Evolutionary conservation across 2,113 vertebrate species (phyloP).

Genomic region (Parus major): DNA sequence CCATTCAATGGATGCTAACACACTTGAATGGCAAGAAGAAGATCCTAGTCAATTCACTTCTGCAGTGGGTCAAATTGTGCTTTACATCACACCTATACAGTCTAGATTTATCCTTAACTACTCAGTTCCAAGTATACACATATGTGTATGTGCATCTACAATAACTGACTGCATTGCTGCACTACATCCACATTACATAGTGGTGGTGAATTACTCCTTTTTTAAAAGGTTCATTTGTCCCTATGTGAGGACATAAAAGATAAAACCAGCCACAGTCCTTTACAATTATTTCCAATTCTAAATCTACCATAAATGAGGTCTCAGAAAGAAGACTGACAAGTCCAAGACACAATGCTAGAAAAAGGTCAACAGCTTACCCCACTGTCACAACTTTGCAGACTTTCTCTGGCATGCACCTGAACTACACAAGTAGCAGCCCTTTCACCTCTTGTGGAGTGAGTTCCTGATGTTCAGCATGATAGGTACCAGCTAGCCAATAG

Average conservation of each 20-base stretch:
- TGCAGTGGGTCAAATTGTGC: not conserved
- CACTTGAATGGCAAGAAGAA: not conserved
- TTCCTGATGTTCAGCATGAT: slow-evolving; percentile 54
- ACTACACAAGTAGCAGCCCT: slow-evolving; percentile 38
- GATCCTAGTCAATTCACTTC: not conserved
- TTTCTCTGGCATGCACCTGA: not conserved
- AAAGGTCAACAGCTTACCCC: slow-evolving; percentile 43
- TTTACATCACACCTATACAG: not conserved
- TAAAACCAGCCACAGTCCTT: not conserved
- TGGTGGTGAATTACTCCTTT: not conserved
- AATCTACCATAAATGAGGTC: not conserved
- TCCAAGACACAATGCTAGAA: not conserved
- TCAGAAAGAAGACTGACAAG: slow-evolving; percentile 44
- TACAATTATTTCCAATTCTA: slow-evolving; percentile 37
- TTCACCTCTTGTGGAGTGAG: slow-evolving; percentile 45
- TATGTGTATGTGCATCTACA: rapidly evolving
- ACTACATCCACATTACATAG: not conserved
- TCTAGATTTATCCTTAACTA: not conserved
- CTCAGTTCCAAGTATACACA: not conserved
- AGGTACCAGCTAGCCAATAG: slow-evolving; percentile 41
- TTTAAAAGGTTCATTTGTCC: not conserved
- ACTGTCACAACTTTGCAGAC: slow-evolving; percentile 41
- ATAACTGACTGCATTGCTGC: not conserved
- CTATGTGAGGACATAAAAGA: not conserved
- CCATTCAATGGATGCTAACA: not conserved